These are phyloP conservation scores for Lophochroa leadbeateri DNA, from an alignment of 2,113 vertebrate species.

Conservation along the genomic window DNA sequence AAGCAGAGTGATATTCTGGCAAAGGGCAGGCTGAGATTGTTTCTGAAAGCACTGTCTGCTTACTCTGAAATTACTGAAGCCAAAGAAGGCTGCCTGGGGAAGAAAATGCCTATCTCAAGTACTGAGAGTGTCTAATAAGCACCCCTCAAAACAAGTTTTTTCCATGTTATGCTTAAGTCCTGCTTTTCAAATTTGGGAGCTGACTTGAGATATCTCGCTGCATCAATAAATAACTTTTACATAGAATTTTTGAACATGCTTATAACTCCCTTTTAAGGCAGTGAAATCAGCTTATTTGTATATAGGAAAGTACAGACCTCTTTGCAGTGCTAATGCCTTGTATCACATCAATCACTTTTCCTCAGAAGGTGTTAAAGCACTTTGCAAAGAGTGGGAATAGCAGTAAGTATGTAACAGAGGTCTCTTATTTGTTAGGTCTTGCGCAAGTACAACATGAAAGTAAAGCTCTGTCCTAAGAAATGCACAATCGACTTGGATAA, in stretches of 20 bases:
- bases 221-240: background rate
- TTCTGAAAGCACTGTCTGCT: background rate
- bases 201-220: background rate
- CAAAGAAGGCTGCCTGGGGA: background rate
- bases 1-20: background rate
- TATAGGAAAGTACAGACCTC: background rate
- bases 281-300: background rate
- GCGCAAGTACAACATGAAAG: background rate
- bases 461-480: background rate
- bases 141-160: rapidly evolving
- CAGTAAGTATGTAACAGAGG: background rate
- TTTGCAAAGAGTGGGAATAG: background rate
- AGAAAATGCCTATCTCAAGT: background rate
- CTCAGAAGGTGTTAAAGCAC: background rate
- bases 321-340: background rate
- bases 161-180: background rate
- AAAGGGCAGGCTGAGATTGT: background rate
- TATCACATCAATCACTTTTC: background rate
- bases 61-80: background rate
- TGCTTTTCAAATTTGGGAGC: background rate
- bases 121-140: background rate
- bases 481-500: background rate
- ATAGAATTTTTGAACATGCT: background rate
- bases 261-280: background rate
- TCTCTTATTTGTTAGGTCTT: background rate